Percentiles rank a stretch among this genome's conserved stretches.
Evolutionary conservation across 2,113 vertebrate species (phyloP).

Genomic region (Antigone vipio): DNA sequence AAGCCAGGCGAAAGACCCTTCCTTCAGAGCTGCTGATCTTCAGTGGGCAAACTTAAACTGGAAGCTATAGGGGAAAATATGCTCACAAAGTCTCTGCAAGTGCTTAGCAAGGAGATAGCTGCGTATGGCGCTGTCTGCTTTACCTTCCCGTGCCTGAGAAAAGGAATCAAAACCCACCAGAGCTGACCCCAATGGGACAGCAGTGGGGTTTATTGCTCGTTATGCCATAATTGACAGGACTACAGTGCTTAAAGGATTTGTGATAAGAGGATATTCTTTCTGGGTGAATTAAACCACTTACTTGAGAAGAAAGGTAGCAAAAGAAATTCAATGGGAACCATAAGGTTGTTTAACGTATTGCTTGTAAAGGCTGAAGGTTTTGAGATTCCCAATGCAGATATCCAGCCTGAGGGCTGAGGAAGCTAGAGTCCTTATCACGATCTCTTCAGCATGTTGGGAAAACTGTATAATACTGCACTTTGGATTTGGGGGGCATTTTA

Average conservation of each 20-base stretch:
- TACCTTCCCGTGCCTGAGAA: background rate
- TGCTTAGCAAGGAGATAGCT: background rate
- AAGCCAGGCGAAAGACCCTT: background rate
- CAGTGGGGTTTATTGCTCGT: background rate
- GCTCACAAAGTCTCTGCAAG: background rate
- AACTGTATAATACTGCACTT: background rate
- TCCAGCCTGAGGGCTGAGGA: background rate
- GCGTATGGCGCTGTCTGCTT: background rate
- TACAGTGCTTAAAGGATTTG: background rate
- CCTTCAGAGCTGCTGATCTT: background rate
- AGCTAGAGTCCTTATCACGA: background rate
- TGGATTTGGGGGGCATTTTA: background rate
- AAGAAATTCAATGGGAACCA: background rate
- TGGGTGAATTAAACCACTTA: background rate
- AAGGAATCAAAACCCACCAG: background rate
- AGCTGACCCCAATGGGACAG: background rate
- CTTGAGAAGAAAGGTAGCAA: background rate
- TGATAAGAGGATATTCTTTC: background rate
- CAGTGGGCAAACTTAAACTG: background rate
- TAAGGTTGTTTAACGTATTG: background rate
- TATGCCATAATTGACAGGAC: background rate
- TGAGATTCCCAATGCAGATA: background rate
- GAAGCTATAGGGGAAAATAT: background rate
- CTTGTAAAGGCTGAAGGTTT: background rate
- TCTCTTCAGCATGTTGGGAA: background rate